These are phyloP conservation scores for Scotopteryx bipunctaria DNA, from an alignment of 2,888 invertebrate genomes.

Conservation along the genomic window DNA sequence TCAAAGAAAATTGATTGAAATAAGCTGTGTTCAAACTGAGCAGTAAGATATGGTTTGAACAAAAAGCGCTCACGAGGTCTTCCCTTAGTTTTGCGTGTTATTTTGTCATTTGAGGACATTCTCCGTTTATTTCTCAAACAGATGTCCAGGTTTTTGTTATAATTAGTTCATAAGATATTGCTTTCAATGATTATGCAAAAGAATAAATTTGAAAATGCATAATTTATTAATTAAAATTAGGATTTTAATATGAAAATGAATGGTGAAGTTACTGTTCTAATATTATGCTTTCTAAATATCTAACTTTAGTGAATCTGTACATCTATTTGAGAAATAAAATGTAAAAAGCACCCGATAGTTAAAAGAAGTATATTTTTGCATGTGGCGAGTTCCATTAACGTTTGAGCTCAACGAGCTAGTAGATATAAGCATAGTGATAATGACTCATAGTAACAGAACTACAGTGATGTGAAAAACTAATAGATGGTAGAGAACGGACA, in stretches of 20 bases:
- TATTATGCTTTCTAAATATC: neutral
- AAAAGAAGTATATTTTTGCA: conserved; percentile 24
- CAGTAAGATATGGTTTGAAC: conserved; percentile 17
- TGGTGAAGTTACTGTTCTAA: neutral
- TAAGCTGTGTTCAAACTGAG: neutral
- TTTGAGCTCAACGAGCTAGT: conserved; percentile 22
- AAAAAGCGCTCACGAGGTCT: conserved; percentile 25
- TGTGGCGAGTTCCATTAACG: conserved; percentile 29
- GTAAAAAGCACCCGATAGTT: conserved; percentile 52
- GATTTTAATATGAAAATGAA: neutral
- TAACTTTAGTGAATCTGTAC: conserved; percentile 29
- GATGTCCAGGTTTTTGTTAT: conserved; percentile 20
- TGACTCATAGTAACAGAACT: conserved; percentile 12
- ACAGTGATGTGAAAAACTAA: conserved; percentile 14
- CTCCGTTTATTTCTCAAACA: conserved; percentile 46
- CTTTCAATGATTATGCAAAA: neutral
- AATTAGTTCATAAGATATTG: conserved; percentile 4
- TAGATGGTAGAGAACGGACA: neutral
- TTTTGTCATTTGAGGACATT: conserved; percentile 54
- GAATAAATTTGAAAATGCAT: neutral
- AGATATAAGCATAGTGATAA: conserved; percentile 21
- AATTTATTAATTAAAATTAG: neutral
- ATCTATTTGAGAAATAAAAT: conserved; percentile 45
- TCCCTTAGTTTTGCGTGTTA: conserved; percentile 42
- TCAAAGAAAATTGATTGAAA: neutral